phyloP scores from a whole-genome alignment of 2,888 invertebrate species.

The Clepsis dumicolana region DNA sequence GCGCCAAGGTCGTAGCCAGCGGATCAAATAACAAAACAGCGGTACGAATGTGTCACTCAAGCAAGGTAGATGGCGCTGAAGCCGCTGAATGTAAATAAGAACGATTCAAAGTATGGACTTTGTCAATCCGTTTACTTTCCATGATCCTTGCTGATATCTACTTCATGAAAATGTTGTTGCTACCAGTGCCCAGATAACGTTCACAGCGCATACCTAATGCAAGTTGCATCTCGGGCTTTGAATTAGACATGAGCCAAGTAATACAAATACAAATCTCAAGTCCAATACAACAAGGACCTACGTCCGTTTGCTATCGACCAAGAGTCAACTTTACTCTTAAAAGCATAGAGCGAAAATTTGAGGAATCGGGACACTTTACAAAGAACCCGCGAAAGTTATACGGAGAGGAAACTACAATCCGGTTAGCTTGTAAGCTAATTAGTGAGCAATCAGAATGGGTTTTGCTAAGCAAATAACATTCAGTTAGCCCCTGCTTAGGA shows the following conservation, averaged over 20 bases:
- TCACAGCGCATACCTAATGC: background rate
- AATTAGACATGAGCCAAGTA: conserved; percentile 15
- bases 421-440: conserved; percentile 3
- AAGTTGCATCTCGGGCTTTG: background rate
- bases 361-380: background rate
- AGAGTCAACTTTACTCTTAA: background rate
- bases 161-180: background rate
- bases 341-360: background rate
- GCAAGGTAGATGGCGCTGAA: too few species aligned
- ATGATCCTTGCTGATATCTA: too few species aligned
- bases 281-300: background rate
- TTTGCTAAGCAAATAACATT: background rate
- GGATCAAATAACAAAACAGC: too few species aligned
- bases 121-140: too few species aligned
- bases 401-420: background rate
- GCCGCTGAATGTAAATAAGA: too few species aligned
- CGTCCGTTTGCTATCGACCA: background rate
- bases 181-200: background rate
- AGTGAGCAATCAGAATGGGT: background rate
- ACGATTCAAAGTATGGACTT: too few species aligned
- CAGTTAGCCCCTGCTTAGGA: too few species aligned
- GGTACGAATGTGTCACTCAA: too few species aligned
- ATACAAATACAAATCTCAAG: background rate
- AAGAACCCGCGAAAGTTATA: background rate
- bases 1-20: too few species aligned